These are phyloP conservation scores for Dynastes hyllus DNA, from an alignment of 2,888 invertebrate species.

Conservation along the genomic window DNA sequence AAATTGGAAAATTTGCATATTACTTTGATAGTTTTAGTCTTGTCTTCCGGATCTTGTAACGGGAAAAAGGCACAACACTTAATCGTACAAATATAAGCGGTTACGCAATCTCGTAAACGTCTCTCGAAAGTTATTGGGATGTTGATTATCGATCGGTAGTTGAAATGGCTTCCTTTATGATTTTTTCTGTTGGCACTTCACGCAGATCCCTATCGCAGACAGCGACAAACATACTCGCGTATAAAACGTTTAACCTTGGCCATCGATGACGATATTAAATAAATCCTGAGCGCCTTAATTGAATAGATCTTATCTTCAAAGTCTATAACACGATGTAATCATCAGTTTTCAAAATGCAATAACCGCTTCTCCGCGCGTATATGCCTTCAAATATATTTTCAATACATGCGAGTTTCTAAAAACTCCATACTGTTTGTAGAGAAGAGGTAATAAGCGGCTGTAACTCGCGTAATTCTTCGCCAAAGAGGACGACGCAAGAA, in stretches of 20 bases:
- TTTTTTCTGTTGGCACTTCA: conserved; percentile 2
- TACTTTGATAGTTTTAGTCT: too few relatives aligned
- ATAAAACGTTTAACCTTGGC: conserved; percentile 22
- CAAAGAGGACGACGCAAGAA: conserved; percentile 24
- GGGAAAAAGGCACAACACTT: too few relatives aligned
- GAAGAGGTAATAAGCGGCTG: conserved; percentile 22
- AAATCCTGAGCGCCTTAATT: conserved; percentile 19
- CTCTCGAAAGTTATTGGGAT: conserved; percentile 6
- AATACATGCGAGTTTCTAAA: conserved; percentile 17
- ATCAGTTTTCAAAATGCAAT: conserved; percentile 37
- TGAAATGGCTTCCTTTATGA: conserved; percentile 13
- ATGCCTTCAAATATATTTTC: conserved; percentile 35
- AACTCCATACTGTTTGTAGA: conserved; percentile 22
- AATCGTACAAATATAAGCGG: too few relatives aligned
- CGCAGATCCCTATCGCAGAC: conserved; percentile 19
- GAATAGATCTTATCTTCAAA: conserved; percentile 43
- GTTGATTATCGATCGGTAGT: not conserved
- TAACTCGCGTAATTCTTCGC: conserved; percentile 14
- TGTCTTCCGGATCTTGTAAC: too few relatives aligned
- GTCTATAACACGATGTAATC: conserved; percentile 36
- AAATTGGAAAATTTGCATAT: too few relatives aligned
- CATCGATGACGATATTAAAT: conserved; percentile 5
- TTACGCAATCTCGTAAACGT: too few relatives aligned
- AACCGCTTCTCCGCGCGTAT: not conserved
- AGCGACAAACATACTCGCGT: not conserved